These are phyloP conservation scores for Heliconius cydno DNA, from an alignment of 2,888 invertebrate genomes.

Conservation along the genomic window DNA sequence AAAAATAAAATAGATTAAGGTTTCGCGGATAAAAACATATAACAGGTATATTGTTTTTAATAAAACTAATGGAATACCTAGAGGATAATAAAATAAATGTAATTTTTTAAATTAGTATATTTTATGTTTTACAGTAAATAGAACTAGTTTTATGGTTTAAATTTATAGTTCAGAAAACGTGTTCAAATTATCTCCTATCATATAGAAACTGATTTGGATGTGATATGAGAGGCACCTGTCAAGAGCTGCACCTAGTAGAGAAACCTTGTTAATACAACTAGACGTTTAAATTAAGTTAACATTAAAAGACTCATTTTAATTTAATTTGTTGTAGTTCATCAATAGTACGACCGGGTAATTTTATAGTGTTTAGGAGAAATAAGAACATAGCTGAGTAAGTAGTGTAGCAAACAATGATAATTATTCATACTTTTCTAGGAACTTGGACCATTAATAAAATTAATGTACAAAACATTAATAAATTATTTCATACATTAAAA, in stretches of 20 bases:
- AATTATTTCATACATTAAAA: background rate
- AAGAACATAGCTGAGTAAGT: background rate
- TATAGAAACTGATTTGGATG: background rate
- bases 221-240: background rate
- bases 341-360: background rate
- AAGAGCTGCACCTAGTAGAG: background rate
- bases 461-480: background rate
- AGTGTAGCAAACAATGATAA: background rate
- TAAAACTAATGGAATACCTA: background rate
- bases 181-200: background rate
- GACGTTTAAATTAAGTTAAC: conserved; percentile 7
- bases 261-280: conserved; percentile 12
- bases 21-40: background rate
- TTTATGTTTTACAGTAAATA: too few species aligned
- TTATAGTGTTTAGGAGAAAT: background rate
- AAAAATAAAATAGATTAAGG: background rate
- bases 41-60: background rate
- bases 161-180: background rate
- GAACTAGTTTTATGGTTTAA: background rate
- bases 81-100: background rate
- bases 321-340: background rate
- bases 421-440: background rate
- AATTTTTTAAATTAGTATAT: background rate
- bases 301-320: background rate
- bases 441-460: too few species aligned